Evolutionary conservation across 2,113 vertebrate species (phyloP), one percentile per base, ranked within the genome.

Genomic region (Petroica traversi): DNA sequence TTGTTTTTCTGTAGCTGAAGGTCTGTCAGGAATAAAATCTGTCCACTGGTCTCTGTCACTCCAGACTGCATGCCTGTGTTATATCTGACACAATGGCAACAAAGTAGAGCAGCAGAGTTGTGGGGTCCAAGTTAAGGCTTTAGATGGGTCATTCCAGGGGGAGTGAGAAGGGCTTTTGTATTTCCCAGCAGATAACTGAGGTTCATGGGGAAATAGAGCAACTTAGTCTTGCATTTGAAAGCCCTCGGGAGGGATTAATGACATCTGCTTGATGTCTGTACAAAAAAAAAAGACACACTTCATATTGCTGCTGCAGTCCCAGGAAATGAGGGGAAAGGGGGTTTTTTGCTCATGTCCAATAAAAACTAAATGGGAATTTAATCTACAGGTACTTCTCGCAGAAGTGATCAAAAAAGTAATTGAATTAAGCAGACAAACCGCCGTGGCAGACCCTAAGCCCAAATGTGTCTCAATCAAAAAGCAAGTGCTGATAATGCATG

Each of bases 381-480:
- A 93, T 74, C 57, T 64, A 33, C 34, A 80, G 17, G 17, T 80
- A 51, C 29, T 77, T 76, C 61, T 87, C 66, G 89, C 51, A 79
- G 61, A 85, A 89, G 25, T 61, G 52, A 92, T 90, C 64, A 81
- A 90, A 89, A 36, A 23, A 72, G 48, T 92, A 93, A 94, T 46
- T 84, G 33, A 95, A 96, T 92, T 86, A 82, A 89, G 40, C 55
- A 94, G 93, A 74, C 11, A 73, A 85, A 75, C 8, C 62, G 54
- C 62, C 88, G 49, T 1, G 3, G 76, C 46, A 72, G 17, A 8
- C 8, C 25, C 14, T 55, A 48, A 58, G 26, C 20, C 25, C 24
- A 89, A 78, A 72, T 0, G 0, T 36, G 64, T 46, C 66, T 67
- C 57, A 59, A 73, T 87, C 55, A 58, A 69, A 93, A 66, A 91